Evolutionary conservation across 2,888 invertebrate species (phyloP).

Genomic region (Drosophila prostipennis): DNA sequence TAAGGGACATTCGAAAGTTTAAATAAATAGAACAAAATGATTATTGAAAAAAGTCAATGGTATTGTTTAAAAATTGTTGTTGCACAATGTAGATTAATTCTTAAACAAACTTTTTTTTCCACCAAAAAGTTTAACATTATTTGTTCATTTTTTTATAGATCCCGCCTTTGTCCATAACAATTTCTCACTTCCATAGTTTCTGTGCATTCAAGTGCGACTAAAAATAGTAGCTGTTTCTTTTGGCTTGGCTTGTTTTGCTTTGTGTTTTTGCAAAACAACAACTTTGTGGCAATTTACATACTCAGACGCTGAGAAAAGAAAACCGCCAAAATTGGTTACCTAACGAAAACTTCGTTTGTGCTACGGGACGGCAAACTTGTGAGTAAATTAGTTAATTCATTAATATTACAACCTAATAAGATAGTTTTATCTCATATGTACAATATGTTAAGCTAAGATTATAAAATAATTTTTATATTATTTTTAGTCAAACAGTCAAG

Average conservation of each 20-base stretch:
- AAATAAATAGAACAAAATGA: background rate
- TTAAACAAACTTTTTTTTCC: background rate
- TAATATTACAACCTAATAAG: background rate
- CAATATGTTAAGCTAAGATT: no score
- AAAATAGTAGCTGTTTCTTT: slow-evolving; percentile 16
- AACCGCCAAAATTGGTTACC: slow-evolving; percentile 84
- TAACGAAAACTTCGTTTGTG: slow-evolving; percentile 84
- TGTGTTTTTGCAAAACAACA: slow-evolving; percentile 26
- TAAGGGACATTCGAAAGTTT: slow-evolving; percentile 1
- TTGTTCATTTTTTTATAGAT: slow-evolving; percentile 12
- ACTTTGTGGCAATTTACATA: slow-evolving; percentile 48
- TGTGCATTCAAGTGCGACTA: slow-evolving; percentile 55
- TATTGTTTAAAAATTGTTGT: no score
- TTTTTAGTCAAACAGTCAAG: no score
- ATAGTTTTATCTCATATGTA: background rate
- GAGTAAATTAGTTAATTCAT: slow-evolving; percentile 39
- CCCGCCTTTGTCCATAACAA: background rate
- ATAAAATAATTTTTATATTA: no score
- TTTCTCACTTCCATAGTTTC: slow-evolving; percentile 11
- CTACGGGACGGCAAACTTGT: slow-evolving; percentile 82
- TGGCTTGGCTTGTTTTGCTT: slow-evolving; percentile 14
- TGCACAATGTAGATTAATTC: background rate
- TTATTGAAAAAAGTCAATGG: background rate
- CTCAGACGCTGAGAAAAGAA: slow-evolving; percentile 38
- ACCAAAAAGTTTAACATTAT: background rate